Evolutionary conservation across 2,888 invertebrate genomes (phyloP), one percentile per base, ranked within the genome.

Genomic region (Odontomyia ornata): DNA sequence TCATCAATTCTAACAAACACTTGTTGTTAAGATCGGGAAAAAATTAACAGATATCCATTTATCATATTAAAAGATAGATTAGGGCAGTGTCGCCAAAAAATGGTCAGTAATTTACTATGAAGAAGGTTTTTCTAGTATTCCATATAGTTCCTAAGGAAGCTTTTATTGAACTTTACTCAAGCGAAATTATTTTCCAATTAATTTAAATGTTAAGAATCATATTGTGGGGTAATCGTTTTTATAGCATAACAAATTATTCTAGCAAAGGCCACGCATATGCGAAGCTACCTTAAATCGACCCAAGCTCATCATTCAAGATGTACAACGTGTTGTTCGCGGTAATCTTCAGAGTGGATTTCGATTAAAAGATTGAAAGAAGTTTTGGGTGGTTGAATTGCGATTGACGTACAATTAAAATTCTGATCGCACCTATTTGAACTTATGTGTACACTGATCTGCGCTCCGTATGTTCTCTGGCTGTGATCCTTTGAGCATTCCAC

Each of bases 1-100:
- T 60, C 73, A 73, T 73, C 57, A 73, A 73, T 73, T 73, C 73
- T 36, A 57, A 57, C 73, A 73, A 73, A 60, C 73, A 60, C 73
- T 73, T 73, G 73, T 73, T 57, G 73, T 60, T 73, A 57, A 43
- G 21, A 13, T 57, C 57, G 27, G 13, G 60, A 73, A 73, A 30
- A 57, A 57, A 57, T 60, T 57, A 60, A 60, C 57, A 60, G 60
- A 73, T 36, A 36, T 60, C 57, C 60, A 73, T 73, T 73, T 73
- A 73, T 73, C 73, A 73, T 73, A 73, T 60, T 57, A 1, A 25
- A 13, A n/a, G 52, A 15, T 2, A 18, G 18, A 25, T 46, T 69
- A 46, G 18, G 25, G 46, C 9, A 46, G 47, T 15, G n/a, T 25
- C 1, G 21, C 46, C 67, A 7, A n/a, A 52, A 52, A 52, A n/a